These are phyloP conservation scores for Psittacula cyanocephala DNA, from an alignment of 2,113 vertebrate species.

Conservation along the genomic window DNA sequence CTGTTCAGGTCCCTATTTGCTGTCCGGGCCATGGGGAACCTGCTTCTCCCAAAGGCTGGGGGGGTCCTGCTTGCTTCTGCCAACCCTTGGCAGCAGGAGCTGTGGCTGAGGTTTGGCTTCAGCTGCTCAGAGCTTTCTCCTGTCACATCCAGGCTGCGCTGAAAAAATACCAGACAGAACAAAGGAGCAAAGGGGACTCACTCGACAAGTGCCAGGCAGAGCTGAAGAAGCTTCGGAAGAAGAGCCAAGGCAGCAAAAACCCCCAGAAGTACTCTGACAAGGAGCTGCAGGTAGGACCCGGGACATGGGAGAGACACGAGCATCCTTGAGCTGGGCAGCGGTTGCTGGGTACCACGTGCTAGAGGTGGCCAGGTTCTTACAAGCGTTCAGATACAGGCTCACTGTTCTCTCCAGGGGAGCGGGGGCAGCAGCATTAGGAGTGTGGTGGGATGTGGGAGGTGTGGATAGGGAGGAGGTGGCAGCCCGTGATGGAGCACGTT, in stretches of 20 bases:
- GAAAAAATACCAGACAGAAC: constrained; percentile 97
- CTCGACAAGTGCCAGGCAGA: constrained; percentile 95
- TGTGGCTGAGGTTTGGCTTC: accelerated
- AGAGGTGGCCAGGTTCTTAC: accelerated
- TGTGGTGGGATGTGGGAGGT: not conserved
- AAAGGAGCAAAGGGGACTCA: constrained; percentile 92
- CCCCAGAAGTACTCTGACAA: constrained; percentile 97
- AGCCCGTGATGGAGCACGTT: not conserved
- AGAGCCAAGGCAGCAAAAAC: constrained; percentile 99
- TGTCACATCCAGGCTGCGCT: constrained; percentile 84
- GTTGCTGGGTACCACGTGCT: accelerated
- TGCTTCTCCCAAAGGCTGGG: accelerated
- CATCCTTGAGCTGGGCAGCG: accelerated
- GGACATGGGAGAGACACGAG: not conserved
- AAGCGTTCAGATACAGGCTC: accelerated
- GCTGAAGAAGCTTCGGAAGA: constrained; percentile 96
- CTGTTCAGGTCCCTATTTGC: not conserved
- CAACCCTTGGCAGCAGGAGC: not conserved
- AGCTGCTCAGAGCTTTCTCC: not conserved
- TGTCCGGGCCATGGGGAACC: accelerated
- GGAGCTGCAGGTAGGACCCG: constrained; percentile 87
- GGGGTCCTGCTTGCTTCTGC: not conserved
- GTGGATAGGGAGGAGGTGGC: not conserved
- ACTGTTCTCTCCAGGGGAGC: not conserved
- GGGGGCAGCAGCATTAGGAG: not conserved